Percentiles rank a stretch among this genome's conserved stretches.
phyloP scores from a whole-genome alignment of 2,888 invertebrate species.

The Lasioglossum leucozonium region DNA sequence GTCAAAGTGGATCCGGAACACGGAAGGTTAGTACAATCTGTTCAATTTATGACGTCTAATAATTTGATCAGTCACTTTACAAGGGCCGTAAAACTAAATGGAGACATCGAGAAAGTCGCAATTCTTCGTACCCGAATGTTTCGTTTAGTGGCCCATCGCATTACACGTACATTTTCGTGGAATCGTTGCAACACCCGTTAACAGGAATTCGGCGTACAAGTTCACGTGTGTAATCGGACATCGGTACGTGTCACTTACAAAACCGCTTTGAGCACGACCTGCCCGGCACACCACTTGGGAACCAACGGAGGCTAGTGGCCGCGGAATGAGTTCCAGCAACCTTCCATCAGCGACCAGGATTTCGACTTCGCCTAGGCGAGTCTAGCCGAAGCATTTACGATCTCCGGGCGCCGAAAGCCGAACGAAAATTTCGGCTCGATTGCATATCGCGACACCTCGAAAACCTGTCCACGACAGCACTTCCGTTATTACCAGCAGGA shows the following conservation, averaged over 20 bases:
- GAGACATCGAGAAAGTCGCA: neutral
- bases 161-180: neutral
- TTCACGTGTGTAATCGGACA: neutral
- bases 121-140: neutral
- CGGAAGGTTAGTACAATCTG: too few relatives aligned
- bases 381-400: neutral
- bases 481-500: slow-evolving; percentile 31
- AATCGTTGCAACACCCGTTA: neutral
- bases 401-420: slow-evolving; percentile 4
- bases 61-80: too few relatives aligned
- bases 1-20: too few relatives aligned
- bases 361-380: neutral
- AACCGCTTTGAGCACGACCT: neutral
- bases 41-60: too few relatives aligned
- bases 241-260: slow-evolving; percentile 10
- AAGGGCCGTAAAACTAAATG: too few relatives aligned
- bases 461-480: slow-evolving; percentile 4
- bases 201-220: neutral
- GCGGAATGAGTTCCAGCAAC: neutral
- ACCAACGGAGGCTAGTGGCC: neutral
- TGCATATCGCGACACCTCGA: slow-evolving; percentile 9
- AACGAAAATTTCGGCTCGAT: slow-evolving; percentile 31
- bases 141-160: neutral
- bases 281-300: neutral
- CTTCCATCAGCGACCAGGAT: slow-evolving; percentile 4